A percentile compares a stretch with the other conserved stretches of the same genome.
These are phyloP conservation scores for Apamea crenata DNA, from an alignment of 2,888 invertebrate genomes.

Conservation along the genomic window DNA sequence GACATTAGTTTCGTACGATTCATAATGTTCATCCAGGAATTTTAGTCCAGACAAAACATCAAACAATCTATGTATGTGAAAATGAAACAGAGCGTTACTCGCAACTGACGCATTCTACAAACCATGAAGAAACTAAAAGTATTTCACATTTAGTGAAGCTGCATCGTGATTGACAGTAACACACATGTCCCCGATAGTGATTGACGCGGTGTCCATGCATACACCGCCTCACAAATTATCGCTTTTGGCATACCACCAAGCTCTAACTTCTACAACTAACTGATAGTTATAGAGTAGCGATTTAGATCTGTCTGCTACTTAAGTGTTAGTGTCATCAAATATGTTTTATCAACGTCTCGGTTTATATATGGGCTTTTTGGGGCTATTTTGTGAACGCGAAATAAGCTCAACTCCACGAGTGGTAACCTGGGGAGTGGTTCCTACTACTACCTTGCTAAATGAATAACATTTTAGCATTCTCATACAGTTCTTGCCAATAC, in stretches of 20 bases:
- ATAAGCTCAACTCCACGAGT: background rate
- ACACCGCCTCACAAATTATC: constrained; percentile 80
- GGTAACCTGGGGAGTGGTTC: background rate
- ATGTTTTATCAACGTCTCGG: constrained; percentile 6
- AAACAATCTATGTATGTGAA: constrained; percentile 22
- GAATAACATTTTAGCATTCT: background rate
- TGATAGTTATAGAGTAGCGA: constrained; percentile 32
- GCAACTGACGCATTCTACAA: constrained; percentile 31
- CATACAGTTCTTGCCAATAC: background rate
- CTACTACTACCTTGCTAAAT: background rate
- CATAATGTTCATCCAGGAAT: background rate
- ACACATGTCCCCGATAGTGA: constrained; percentile 68
- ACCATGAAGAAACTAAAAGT: constrained; percentile 51
- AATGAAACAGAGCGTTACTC: constrained; percentile 31
- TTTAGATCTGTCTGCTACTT: constrained; percentile 28
- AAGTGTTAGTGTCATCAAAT: constrained; percentile 23
- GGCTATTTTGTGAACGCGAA: background rate
- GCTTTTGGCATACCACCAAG: constrained; percentile 80
- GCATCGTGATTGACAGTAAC: constrained; percentile 69
- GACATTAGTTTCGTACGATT: background rate
- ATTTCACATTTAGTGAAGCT: constrained; percentile 56
- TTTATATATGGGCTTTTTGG: background rate
- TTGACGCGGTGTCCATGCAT: constrained; percentile 75
- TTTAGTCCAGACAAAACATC: background rate
- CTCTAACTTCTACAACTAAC: constrained; percentile 63